Base-by-base conservation (phyloP, 2,888 invertebrate genomes). In the Drosophila peninsularis region DNA sequence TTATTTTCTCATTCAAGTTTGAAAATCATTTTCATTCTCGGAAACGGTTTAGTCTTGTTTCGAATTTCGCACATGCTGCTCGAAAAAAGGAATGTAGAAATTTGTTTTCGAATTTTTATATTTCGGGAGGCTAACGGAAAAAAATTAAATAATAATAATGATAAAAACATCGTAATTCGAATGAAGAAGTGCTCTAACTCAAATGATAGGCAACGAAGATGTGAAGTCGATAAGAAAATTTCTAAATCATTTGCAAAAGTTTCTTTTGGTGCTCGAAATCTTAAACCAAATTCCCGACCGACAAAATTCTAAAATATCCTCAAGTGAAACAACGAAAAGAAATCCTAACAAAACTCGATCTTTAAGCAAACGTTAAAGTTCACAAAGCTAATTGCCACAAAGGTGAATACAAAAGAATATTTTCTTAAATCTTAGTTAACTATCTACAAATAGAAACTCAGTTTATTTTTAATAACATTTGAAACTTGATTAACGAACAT, bases 1-100 rank as follows among this genome's bases (percentile, higher is more conserved):
- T 17, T 30, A 1, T 21, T 24, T 37, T 36, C 21, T 54, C n/a
- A 27, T 34, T 44, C 37, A 53, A 45, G 50, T 53, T 42, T 14
- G 24, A 52, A 39, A 52, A 52, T 17, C 17, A 19, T 47, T 45
- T 47, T 47, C 45, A n/a, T 45, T 32, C 49, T 50, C 19, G 21
- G n/a, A 42, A 32, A 45, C n/a, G 54, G 39, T 36, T 80, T 79
- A 90, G 90, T 90, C 82, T 85, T 80, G 62, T 82, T 84, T 88
- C 90, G 90, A 85, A 82, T 78, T 87, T 84, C 80, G 82, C 81
- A 79, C 79, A 83, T 68, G 82, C 70, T 79, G 78, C 77, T 82
- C 82, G 78, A 72, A 61, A 66, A 67, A 54, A 42, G 58, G 53
- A 45, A 45, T 45, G 45, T 69, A 27, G 65, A 67, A 70, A 39